Conservation (phyloP, 1,140 invertebrate species). For the Tetragnatha versicolor region DNA sequence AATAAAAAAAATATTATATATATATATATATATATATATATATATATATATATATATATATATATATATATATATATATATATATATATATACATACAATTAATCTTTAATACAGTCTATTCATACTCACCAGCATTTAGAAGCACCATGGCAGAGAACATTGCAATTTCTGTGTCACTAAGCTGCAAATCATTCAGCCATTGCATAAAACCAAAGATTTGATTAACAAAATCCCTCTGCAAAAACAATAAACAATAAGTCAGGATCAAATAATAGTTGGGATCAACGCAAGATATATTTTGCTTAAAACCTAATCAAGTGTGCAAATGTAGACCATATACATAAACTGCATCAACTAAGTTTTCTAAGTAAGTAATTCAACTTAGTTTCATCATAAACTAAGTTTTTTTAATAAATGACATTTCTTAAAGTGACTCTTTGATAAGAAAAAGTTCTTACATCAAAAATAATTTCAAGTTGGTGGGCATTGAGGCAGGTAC, state of each 20-base stretch:
- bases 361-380: neutral
- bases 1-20: neutral
- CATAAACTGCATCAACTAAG: neutral
- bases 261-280: neutral
- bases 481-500: conserved; percentile 80
- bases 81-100: neutral
- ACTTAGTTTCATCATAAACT: neutral
- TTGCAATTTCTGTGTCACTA: conserved; percentile 86
- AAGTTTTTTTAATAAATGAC: neutral
- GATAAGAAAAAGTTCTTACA: conserved; percentile 68
- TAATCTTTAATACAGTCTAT: neutral
- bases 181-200: conserved; percentile 74
- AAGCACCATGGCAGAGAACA: conserved; percentile 86
- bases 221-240: conserved; percentile 75
- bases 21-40: neutral
- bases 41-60: neutral
- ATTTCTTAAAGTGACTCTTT: neutral
- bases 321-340: neutral
- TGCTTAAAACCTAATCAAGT: too few relatives aligned
- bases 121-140: conserved; percentile 72
- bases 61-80: neutral
- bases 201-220: conserved; percentile 68
- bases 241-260: conserved; percentile 55
- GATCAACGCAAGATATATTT: too few relatives aligned
- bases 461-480: conserved; percentile 92